A percentile compares a stretch with the other conserved stretches of the same genome.
Evolutionary conservation across 53 echinoderm and acorn worm species (phyloP).

Genomic region (Echinarachnius parma): DNA sequence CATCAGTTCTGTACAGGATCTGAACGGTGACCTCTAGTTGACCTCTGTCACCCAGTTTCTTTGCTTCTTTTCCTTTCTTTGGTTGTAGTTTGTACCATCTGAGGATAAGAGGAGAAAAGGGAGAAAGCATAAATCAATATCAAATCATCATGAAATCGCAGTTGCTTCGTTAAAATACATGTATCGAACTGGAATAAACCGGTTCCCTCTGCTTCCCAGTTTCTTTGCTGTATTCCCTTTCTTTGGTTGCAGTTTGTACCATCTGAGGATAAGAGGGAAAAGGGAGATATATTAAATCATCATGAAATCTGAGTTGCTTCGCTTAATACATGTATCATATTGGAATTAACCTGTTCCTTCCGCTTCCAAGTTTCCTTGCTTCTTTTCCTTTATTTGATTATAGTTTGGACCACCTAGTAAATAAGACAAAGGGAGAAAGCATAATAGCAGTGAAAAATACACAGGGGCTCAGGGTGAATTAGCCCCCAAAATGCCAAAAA

Average conservation of each 20-base stretch:
- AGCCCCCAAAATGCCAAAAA: too few relatives aligned
- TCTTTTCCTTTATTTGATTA: slow-evolving; percentile 29
- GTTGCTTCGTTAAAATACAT: too few relatives aligned
- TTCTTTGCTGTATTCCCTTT: slow-evolving; percentile 33
- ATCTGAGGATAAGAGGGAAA: background rate
- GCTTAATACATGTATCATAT: too few relatives aligned
- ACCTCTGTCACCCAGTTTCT: slow-evolving; percentile 27
- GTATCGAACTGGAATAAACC: too few relatives aligned
- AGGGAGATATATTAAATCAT: background rate
- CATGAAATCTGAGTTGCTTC: background rate
- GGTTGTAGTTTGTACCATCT: slow-evolving; percentile 37
- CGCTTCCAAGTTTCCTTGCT: slow-evolving; percentile 13
- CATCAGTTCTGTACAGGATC: slow-evolving; percentile 7
- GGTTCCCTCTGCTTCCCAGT: too few relatives aligned
- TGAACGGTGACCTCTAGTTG: slow-evolving; percentile 46
- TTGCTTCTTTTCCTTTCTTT: slow-evolving; percentile 32
- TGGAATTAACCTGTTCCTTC: too few relatives aligned
- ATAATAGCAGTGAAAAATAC: too few relatives aligned
- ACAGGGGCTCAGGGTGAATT: too few relatives aligned
- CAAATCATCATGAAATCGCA: too few relatives aligned
- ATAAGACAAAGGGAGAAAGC: too few relatives aligned
- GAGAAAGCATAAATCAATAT: background rate
- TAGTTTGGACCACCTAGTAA: slow-evolving; percentile 27
- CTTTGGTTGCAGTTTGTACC: slow-evolving; percentile 32
- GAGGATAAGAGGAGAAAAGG: background rate